phyloP scores from a whole-genome alignment of 2,113 vertebrate species.

The Stomatorhinus ivindoensis region DNA sequence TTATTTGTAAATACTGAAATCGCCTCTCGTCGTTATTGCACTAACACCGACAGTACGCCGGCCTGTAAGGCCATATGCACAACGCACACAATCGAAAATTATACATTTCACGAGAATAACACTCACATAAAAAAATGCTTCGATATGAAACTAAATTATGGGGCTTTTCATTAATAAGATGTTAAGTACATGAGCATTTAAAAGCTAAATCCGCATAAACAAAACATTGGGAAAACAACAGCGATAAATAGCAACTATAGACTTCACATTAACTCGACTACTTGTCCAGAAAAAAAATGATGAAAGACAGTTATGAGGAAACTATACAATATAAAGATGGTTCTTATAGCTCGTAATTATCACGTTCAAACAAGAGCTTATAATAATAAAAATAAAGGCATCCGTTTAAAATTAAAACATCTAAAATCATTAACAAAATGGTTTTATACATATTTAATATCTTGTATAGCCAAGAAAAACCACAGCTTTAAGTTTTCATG shows the following conservation, averaged over 20 bases:
- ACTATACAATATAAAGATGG: neutral
- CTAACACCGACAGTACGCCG: neutral
- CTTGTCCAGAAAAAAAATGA: neutral
- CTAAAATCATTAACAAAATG: neutral
- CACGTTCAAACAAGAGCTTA: neutral
- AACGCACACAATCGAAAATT: neutral
- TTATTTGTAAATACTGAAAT: constrained; percentile 4
- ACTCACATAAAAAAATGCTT: neutral
- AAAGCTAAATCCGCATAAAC: neutral
- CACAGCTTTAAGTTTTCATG: neutral
- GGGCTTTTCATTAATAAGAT: neutral
- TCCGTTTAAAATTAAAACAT: neutral
- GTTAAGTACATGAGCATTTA: neutral
- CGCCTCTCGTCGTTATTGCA: neutral
- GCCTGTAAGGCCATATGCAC: neutral
- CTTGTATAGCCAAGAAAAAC: neutral
- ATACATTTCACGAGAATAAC: neutral
- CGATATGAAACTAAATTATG: neutral
- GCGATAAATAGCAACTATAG: neutral
- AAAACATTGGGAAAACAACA: neutral
- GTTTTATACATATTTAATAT: neutral
- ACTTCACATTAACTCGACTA: neutral
- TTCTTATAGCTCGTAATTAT: neutral
- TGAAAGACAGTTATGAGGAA: neutral
- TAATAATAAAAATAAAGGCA: neutral